phyloP scores from a whole-genome alignment of 2,113 vertebrate species.

The Syngnathus floridae region DNA sequence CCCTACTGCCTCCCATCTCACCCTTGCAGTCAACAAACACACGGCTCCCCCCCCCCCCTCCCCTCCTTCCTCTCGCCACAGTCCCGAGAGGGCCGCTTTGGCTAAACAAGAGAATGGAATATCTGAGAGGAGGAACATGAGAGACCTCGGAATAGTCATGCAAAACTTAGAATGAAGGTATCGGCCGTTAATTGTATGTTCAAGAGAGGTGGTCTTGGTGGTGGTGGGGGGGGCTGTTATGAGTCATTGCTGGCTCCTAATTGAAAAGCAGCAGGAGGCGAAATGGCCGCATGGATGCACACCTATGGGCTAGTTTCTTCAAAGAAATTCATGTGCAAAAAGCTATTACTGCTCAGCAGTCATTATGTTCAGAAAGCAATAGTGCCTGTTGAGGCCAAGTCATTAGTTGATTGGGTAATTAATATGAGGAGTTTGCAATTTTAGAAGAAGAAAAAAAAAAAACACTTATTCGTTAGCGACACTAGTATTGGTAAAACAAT shows the following conservation, averaged over 20 bases:
- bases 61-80: conserved; percentile 15
- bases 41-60: conserved; percentile 4
- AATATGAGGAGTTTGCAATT: not conserved
- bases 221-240: conserved; percentile 17
- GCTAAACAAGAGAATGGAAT: conserved; percentile 59
- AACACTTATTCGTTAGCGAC: too few species aligned
- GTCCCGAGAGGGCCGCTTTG: conserved; percentile 62
- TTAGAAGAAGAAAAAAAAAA: not conserved
- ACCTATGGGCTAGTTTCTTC: conserved; percentile 22
- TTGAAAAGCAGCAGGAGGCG: conserved; percentile 52
- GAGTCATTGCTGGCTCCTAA: conserved; percentile 50
- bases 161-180: conserved; percentile 18
- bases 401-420: not conserved
- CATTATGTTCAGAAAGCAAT: conserved; percentile 19
- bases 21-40: conserved; percentile 6
- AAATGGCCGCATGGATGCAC: conserved; percentile 32
- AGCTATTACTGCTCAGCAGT: conserved; percentile 5
- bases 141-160: conserved; percentile 24
- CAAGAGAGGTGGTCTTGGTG: conserved; percentile 16
- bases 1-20: conserved; percentile 20
- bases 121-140: conserved; percentile 58
- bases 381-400: conserved; percentile 17
- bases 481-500: too few species aligned
- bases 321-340: conserved; percentile 7
- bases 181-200: conserved; percentile 34